A percentile compares a stretch with the other conserved stretches of the same genome.
These are phyloP conservation scores for Ptychadena robeensis DNA, from an alignment of 2,797 vertebrate genomes.

Conservation along the genomic window DNA sequence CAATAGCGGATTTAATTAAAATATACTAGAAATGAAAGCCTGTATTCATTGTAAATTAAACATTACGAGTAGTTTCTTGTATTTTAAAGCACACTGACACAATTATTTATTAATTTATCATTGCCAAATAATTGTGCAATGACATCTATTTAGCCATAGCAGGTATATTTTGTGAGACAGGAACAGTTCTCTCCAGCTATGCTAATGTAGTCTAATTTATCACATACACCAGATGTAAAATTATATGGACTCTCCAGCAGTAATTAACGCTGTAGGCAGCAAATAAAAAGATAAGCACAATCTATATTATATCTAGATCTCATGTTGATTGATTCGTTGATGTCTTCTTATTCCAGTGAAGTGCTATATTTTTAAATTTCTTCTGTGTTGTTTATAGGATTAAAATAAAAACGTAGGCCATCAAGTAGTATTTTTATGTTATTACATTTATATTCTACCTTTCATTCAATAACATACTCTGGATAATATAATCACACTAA, in stretches of 20 bases:
- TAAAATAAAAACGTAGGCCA: slow-evolving; percentile 65
- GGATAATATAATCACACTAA: background rate
- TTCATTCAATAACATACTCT: background rate
- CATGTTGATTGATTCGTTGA: slow-evolving; percentile 69
- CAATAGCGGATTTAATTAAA: no score
- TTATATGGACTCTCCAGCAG: slow-evolving; percentile 69
- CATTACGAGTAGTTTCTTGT: background rate
- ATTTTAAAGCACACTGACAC: background rate
- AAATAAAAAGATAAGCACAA: slow-evolving; percentile 80
- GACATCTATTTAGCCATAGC: background rate
- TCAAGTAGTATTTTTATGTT: slow-evolving; percentile 66
- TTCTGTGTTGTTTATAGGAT: slow-evolving; percentile 67
- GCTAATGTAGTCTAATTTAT: slow-evolving; percentile 66
- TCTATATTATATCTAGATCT: slow-evolving; percentile 73
- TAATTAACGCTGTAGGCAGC: slow-evolving; percentile 73
- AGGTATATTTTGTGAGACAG: background rate
- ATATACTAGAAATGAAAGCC: no score
- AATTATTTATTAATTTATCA: background rate
- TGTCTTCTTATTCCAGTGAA: slow-evolving; percentile 64
- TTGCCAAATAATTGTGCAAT: background rate
- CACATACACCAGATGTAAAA: slow-evolving; percentile 68
- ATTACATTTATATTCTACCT: no score
- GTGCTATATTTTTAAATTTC: no score
- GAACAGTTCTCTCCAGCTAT: slow-evolving; percentile 5
- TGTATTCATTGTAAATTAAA: background rate